Evolutionary conservation across 2,113 vertebrate species (phyloP).

Genomic region (Megaceryle torquata): DNA sequence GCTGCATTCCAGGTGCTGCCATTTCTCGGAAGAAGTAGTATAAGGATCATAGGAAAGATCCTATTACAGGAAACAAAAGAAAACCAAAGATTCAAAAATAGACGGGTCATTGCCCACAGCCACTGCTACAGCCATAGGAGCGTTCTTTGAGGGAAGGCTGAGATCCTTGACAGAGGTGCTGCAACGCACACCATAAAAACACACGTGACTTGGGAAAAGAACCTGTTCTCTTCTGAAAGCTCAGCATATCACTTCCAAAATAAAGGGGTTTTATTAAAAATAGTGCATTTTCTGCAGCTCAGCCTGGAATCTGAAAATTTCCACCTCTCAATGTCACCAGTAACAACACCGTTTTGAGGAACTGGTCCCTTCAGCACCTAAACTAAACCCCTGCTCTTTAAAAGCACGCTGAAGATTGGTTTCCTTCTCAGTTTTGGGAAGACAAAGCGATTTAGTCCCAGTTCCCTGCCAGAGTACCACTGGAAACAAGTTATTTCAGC

Average conservation of each 20-base stretch:
- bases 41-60: background rate
- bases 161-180: background rate
- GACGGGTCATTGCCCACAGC: background rate
- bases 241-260: background rate
- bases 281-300: background rate
- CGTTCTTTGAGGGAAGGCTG: background rate
- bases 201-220: rapidly evolving
- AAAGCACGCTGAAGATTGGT: background rate
- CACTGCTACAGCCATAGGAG: background rate
- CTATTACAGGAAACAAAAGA: constrained; percentile 6
- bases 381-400: background rate
- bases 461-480: background rate
- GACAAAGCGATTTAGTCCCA: rapidly evolving
- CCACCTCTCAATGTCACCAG: background rate
- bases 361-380: background rate
- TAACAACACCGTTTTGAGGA: rapidly evolving
- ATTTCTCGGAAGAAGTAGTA: background rate
- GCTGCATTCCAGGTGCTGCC: background rate
- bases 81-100: background rate
- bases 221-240: background rate
- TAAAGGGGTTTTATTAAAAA: background rate
- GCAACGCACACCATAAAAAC: background rate
- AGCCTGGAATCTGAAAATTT: background rate
- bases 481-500: background rate
- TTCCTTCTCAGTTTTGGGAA: background rate